phyloP scores from a whole-genome alignment of 2,113 vertebrate genomes.

The Sarotherodon lohbergeri region DNA sequence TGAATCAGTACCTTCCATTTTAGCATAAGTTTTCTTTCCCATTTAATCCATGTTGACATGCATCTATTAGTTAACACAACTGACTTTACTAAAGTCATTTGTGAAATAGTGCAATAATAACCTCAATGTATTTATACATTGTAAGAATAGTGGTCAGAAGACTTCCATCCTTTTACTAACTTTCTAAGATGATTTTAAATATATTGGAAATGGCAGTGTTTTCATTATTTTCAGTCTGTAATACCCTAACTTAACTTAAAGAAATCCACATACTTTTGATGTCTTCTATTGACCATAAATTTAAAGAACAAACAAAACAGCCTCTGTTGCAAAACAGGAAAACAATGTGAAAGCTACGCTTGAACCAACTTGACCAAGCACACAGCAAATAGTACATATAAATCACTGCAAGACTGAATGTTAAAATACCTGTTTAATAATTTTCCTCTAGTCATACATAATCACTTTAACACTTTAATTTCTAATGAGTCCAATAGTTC shows the following conservation, averaged over 20 bases:
- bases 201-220: background rate
- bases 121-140: background rate
- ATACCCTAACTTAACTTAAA: background rate
- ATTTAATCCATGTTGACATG: background rate
- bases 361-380: background rate
- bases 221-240: background rate
- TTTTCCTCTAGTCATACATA: background rate
- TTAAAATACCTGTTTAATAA: background rate
- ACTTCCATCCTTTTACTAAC: background rate
- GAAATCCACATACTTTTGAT: background rate
- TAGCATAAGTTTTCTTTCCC: background rate
- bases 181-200: background rate
- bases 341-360: background rate
- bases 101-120: background rate
- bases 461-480: background rate
- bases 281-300: background rate
- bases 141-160: background rate
- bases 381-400: background rate
- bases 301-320: background rate
- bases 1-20: background rate
- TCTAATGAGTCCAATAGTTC: background rate
- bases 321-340: background rate
- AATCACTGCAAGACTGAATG: background rate
- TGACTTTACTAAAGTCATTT: background rate
- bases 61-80: background rate